Base-by-base conservation (phyloP, 2,888 invertebrate species). In the Vesta saturnalis region DNA sequence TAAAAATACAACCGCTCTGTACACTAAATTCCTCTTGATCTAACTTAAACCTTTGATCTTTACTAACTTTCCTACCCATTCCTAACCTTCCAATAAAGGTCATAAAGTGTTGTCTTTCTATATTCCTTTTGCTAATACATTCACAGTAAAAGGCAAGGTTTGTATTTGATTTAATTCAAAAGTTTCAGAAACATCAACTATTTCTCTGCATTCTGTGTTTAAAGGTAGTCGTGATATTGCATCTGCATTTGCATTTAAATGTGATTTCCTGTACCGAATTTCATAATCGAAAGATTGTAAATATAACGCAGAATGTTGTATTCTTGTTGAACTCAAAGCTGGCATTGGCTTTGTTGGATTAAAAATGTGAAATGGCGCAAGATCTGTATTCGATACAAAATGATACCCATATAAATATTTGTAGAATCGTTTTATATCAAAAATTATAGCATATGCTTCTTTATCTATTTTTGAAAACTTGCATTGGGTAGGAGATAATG, bases 361-460 rank as follows among this genome's bases (percentile, higher is more conserved):
- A 60, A 60, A 60, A 46, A 60, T 60, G 8, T 60, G 46, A 6
- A 60, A 18, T 19, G 46, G 39, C 15, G 60, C 46, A 22, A 46
- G 60, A 46, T 60, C 60, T n/a, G 47, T 47, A 14, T 6, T 14
- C 15, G 46, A 16, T 1, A 46, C 8, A 22, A 60, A 60, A 4
- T 21, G 18, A 8, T 10, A 46, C 43, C 60, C 19, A 21, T n/a
- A 60, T 15, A 60, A 39, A 46, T 59, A 60, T 19, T 46, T 16
- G 16, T 43, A 46, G 16, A 60, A 46, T n/a, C n/a, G 8, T n/a
- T 43, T 35, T 15, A 58, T 15, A 1, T 15, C 58, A 39, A 58
- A 58, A 35, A 46, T 60, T 18, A 21, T 22, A 8, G 5, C 54
- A 14, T 54, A 54, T 3, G 54, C 22, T n/a, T n/a, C n/a, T n/a